Evolutionary conservation across 2,113 vertebrate genomes (phyloP), one percentile per base, ranked within the genome.

Genomic region (Spermophilus dauricus): DNA sequence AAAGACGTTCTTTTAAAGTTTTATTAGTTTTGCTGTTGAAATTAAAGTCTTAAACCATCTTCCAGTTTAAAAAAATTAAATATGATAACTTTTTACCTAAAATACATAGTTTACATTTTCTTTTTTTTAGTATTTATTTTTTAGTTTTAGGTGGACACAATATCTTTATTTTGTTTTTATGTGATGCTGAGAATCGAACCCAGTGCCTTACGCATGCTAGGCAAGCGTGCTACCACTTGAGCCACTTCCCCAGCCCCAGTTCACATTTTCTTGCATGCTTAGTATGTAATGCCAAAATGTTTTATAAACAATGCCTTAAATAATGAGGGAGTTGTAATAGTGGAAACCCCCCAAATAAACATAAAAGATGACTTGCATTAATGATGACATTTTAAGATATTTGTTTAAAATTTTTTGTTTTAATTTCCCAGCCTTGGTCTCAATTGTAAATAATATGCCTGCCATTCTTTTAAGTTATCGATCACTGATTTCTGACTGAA

Each of bases 31-130:
- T 67, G 32, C n/a, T 86, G 32, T 77, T 95, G 75, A 75, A 42
- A 26, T 90, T 90, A 51, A 80, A 73, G 26, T 82, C 37, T 76
- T 22, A 75, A 77, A 80, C 4, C 34, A 75, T 45, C 20, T 70
- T 32, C 53, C 87, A 91, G 32, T n/a, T 53, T 73, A 58, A 89
- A 63, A 73, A 95, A 86, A 86, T 58, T 90, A 86, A 67, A 89
- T 90, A 20, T 90, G 75, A 63, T 81, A n/a, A 80, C 39, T 89
- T 17, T 22, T 72, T 78, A 72, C 14, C 42, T 89, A 95, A 86
- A 93, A 69, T 76, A 39, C 8, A 73, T 14, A 81, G 86, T 67
- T 95, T 32, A 65, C n/a, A 34, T 77, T 85, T 94, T 89, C 34
- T 56, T 58, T 45, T 45, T 45, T 45, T 45, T 45, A 45, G 8